Percentiles rank a stretch among this genome's conserved stretches.
Evolutionary conservation across 2,888 invertebrate genomes (phyloP).

Genomic region (Eucera pruinosa): DNA sequence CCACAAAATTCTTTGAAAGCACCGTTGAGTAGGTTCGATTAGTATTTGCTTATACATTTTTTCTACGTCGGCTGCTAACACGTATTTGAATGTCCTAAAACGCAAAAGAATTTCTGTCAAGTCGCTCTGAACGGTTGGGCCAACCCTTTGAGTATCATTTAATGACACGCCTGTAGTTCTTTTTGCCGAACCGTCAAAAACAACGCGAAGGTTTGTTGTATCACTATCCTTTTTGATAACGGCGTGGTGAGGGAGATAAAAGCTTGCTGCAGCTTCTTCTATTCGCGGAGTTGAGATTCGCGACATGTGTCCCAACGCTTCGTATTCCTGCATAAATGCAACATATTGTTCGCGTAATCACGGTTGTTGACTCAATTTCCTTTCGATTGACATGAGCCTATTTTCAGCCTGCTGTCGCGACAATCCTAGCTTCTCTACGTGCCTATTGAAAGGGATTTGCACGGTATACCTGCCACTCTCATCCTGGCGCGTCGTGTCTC

Average conservation of each 20-base stretch:
- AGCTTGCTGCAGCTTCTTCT: neutral
- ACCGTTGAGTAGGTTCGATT: neutral
- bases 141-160: too few relatives aligned
- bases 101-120: neutral
- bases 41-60: neutral
- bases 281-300: neutral
- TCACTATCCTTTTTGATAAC: neutral
- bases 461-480: neutral
- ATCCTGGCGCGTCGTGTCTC: neutral
- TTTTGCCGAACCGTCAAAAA: neutral
- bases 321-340: too few relatives aligned
- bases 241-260: neutral
- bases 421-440: neutral
- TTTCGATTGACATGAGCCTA: neutral
- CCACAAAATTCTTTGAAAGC: constrained; percentile 5
- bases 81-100: neutral
- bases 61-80: neutral
- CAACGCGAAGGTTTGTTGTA: too few relatives aligned
- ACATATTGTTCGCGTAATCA: too few relatives aligned
- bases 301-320: too few relatives aligned
- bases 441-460: neutral
- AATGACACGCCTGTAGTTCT: neutral
- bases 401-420: neutral
- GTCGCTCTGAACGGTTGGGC: neutral
- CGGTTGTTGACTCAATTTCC: neutral